Base-by-base conservation (phyloP, 92 coral and sea anemone species). In the Pocillopora grandis region DNA sequence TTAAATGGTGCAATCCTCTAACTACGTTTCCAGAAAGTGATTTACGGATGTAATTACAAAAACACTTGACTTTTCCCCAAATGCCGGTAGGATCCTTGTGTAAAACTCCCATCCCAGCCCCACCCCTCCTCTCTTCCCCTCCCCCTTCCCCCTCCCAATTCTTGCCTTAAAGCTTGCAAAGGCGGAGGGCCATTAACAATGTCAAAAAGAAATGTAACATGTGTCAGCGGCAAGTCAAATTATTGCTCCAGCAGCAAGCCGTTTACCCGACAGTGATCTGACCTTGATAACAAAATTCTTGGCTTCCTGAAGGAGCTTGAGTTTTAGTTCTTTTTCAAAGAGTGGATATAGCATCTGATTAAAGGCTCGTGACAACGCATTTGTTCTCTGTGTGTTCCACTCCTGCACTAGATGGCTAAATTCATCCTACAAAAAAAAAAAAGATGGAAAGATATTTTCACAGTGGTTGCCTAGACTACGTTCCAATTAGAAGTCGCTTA, bases 331-430 rank as follows among this genome's bases (percentile, higher is more conserved):
- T 65, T 96, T 96, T 82, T 95, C 97, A 74, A 96, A 83, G 60
- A 89, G 87, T 49, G 99, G 98, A 64, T 96, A 96, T 63, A 96
- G 86, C 98, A 96, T 96, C 78, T 94, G 94, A 79, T 88, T 84
- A 71, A 96, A 96, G 42, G 98, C 93, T 60, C 98, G 92, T 2
- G 95, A 90, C 61, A 96, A 86, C 16, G 99, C 97, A 77, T 94
- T 91, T 77, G 91, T 92, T 19, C 99, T 85, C 88, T 96, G 98
- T 7, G 92, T 90, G 87, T 96, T 96, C 99, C 99, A 96, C 79
- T 94, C 98, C 81, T 96, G 99, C 57, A 96, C 99, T 48, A 96
- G 87, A 61, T 95, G 94, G 79, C 99, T 97, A 78, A 97, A 97
- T 78, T 97, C 99, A 89, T 97, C 99, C 99, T 97, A 85, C 4